Evolutionary conservation across 2,113 vertebrate species (phyloP).

Genomic region (Thalassoma bifasciatum): DNA sequence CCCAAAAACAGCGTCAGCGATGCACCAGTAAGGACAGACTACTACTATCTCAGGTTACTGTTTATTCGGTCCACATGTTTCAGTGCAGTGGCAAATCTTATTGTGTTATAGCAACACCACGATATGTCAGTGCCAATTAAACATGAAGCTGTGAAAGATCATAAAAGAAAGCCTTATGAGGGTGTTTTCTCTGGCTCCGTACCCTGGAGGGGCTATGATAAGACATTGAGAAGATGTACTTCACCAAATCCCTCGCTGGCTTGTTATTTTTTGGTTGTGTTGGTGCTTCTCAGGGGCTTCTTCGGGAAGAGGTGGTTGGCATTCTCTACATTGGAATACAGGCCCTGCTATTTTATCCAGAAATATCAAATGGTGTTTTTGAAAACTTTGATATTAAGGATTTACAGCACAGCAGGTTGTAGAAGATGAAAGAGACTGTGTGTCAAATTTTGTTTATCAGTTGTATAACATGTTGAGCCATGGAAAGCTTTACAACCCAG

Average conservation of each 20-base stretch:
- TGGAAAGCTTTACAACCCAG: no score
- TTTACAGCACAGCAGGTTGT: not conserved
- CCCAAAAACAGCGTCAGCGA: no score
- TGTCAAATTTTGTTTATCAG: not conserved
- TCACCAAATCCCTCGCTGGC: not conserved
- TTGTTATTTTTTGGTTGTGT: not conserved
- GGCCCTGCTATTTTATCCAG: not conserved
- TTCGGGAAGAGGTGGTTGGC: not conserved
- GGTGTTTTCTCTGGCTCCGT: not conserved
- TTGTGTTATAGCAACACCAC: no score
- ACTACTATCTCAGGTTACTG: not conserved
- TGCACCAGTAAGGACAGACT: not conserved
- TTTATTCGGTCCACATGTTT: not conserved
- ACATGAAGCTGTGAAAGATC: not conserved
- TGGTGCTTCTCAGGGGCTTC: not conserved
- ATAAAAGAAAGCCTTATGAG: not conserved
- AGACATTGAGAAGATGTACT: not conserved
- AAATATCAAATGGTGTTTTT: not conserved
- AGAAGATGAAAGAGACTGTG: not conserved
- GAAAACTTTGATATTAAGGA: not conserved
- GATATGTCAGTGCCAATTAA: not conserved
- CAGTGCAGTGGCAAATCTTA: not conserved
- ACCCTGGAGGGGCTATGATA: not conserved
- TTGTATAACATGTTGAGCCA: not conserved
- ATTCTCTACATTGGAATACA: not conserved